These are phyloP conservation scores for Physella acuta DNA, from an alignment of 1,140 invertebrate genomes.

Conservation along the genomic window DNA sequence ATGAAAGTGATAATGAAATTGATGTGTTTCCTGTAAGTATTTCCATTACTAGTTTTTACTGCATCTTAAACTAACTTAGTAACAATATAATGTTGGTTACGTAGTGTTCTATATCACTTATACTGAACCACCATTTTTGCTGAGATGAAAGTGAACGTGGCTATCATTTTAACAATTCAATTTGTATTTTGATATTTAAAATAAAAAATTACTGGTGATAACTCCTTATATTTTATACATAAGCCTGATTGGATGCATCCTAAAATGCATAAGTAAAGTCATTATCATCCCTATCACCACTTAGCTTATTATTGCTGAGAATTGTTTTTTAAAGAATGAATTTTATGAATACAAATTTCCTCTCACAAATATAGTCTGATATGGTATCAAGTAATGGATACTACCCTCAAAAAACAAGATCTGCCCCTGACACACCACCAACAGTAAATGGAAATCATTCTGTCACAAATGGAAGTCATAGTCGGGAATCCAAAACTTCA, in stretches of 20 bases:
- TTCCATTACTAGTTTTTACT: no score
- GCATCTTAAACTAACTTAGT: no score
- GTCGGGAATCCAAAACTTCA: not conserved
- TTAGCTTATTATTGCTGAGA: not conserved
- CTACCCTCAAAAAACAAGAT: constrained; percentile 15
- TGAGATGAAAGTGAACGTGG: no score
- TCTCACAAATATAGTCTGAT: constrained; percentile 16
- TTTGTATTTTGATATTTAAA: no score
- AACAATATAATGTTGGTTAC: no score
- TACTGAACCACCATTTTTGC: no score
- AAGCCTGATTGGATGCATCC: no score
- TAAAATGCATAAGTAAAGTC: no score
- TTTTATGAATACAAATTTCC: constrained; percentile 1
- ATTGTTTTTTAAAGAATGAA: not conserved
- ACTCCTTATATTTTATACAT: no score
- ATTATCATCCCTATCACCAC: not conserved
- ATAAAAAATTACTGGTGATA: no score
- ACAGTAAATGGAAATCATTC: constrained; percentile 14
- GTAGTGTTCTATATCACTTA: no score
- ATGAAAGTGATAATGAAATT: constrained; percentile 48
- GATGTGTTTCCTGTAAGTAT: constrained; percentile 22
- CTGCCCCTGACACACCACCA: constrained; percentile 16
- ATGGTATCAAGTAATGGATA: constrained; percentile 2
- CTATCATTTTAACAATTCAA: no score
- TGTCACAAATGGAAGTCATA: constrained; percentile 9